phyloP scores from a whole-genome alignment of 2,797 vertebrate species.

The Acanthurus leucopareius region DNA sequence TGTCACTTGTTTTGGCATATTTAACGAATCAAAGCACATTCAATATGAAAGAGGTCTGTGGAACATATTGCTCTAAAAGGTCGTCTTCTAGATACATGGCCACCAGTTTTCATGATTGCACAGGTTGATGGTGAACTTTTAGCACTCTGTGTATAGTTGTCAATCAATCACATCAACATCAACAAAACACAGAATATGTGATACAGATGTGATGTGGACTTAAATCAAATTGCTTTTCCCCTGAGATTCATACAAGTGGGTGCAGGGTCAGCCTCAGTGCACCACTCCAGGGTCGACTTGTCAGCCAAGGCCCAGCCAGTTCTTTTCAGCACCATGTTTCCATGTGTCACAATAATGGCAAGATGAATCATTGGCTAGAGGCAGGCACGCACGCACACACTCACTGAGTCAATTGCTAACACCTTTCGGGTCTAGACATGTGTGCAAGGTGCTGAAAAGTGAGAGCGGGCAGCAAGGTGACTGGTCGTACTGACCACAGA shows the following conservation, averaged over 20 bases:
- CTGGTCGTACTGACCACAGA: conserved; percentile 54
- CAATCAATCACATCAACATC: neutral
- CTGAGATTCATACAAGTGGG: neutral
- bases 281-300: conserved; percentile 26
- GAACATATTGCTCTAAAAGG: neutral
- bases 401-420: conserved; percentile 50
- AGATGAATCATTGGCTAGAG: conserved; percentile 66
- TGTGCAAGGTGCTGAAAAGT: conserved; percentile 75
- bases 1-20: neutral
- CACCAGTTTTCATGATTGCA: neutral
- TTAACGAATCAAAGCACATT: neutral
- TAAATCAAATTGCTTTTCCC: conserved; percentile 12
- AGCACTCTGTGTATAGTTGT: too few species aligned
- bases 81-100: neutral
- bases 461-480: conserved; percentile 64
- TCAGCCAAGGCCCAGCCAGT: conserved; percentile 47
- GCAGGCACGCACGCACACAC: conserved; percentile 37
- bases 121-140: neutral
- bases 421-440: conserved; percentile 72
- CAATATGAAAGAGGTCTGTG: too few species aligned
- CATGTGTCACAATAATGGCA: conserved; percentile 66
- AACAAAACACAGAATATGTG: neutral
- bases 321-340: conserved; percentile 69
- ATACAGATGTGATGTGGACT: conserved; percentile 4
- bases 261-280: conserved; percentile 37